A percentile compares a stretch with the other conserved stretches of the same genome.
phyloP scores from a whole-genome alignment of 1,140 invertebrate genomes.

The Lordiphosa stackelbergi region DNA sequence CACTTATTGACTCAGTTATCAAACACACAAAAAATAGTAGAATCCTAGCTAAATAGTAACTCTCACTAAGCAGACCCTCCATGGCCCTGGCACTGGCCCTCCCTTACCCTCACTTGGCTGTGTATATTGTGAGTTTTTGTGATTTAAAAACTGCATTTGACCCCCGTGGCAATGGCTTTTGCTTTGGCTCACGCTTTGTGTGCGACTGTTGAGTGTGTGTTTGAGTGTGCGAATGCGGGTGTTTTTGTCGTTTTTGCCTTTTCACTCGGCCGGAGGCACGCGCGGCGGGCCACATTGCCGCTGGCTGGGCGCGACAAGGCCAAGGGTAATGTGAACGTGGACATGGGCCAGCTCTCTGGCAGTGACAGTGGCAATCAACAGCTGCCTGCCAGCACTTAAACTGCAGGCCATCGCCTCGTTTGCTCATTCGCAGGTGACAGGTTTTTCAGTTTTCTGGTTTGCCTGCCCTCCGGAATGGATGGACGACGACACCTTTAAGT shows the following conservation, averaged over 20 bases:
- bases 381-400: conserved; percentile 4
- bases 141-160: conserved; percentile 21
- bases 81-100: conserved; percentile 5
- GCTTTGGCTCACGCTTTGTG: conserved; percentile 4
- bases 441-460: neutral
- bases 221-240: neutral
- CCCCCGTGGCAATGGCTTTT: conserved; percentile 16
- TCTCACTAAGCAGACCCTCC: neutral
- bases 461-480: no score
- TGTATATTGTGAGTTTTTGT: conserved; percentile 11
- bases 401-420: conserved; percentile 1
- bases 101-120: no score
- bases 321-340: conserved; percentile 9
- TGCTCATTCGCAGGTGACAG: conserved; percentile 1
- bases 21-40: neutral
- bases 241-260: conserved; percentile 6
- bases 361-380: conserved; percentile 12
- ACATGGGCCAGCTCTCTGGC: conserved; percentile 1
- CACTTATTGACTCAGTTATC: no score
- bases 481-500: conserved; percentile 1
- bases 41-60: conserved; percentile 3
- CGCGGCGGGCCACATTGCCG: conserved; percentile 8
- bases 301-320: conserved; percentile 13
- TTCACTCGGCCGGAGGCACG: neutral
- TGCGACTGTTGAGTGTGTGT: neutral